phyloP scores from a whole-genome alignment of 2,797 vertebrate genomes.

The Telmatherina bonti region DNA sequence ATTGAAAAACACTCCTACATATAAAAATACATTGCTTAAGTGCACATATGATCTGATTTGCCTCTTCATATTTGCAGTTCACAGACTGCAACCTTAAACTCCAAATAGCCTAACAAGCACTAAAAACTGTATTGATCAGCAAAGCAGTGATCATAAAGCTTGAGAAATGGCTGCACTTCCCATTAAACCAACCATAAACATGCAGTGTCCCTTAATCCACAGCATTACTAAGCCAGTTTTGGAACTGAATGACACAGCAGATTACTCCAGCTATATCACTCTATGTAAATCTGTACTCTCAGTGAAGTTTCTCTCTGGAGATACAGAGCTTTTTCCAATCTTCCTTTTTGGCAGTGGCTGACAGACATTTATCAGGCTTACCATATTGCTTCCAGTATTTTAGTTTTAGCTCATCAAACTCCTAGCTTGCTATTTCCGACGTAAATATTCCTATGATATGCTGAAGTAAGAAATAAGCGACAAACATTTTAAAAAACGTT shows the following conservation, averaged over 20 bases:
- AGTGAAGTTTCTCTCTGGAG: background rate
- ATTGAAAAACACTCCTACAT: background rate
- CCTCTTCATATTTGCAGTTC: background rate
- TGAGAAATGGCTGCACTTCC: slow-evolving; percentile 26
- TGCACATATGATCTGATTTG: background rate
- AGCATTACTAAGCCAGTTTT: slow-evolving; percentile 5
- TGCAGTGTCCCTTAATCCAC: slow-evolving; percentile 10
- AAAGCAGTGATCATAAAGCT: slow-evolving; percentile 37
- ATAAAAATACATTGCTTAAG: background rate
- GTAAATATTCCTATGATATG: background rate
- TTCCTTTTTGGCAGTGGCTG: background rate
- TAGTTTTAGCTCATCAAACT: background rate
- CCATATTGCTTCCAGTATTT: background rate
- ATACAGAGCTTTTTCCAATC: background rate
- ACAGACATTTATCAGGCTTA: background rate
- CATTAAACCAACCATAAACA: slow-evolving; percentile 23
- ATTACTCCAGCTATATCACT: slow-evolving; percentile 10
- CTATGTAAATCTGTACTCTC: background rate
- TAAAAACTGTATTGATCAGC: slow-evolving; percentile 29
- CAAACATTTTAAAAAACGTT: background rate
- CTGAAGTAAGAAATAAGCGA: background rate
- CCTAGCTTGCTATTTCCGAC: background rate
- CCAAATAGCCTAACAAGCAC: slow-evolving; percentile 16
- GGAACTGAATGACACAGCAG: slow-evolving; percentile 28
- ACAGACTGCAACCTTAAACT: background rate